Conservation (phyloP, 2,113 vertebrate species). For the Paraplagusia blochii region DNA sequence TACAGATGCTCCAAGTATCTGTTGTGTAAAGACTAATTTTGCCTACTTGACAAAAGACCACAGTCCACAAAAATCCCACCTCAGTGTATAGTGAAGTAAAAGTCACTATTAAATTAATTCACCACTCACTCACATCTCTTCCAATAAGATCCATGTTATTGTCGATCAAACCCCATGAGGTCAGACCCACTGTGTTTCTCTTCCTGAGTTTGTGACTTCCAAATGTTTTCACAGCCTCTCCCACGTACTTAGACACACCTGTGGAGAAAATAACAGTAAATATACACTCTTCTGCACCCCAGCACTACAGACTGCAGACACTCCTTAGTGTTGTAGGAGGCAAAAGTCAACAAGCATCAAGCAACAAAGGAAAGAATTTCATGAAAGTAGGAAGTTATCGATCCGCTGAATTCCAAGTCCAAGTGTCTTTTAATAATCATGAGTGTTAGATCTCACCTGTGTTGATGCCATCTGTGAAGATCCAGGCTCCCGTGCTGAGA, state of each 20-base stretch:
- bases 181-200: slow-evolving; percentile 88
- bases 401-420: too few species aligned
- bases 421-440: too few species aligned
- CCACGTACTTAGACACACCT: slow-evolving; percentile 92
- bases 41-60: too few species aligned
- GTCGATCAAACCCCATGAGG: slow-evolving; percentile 93
- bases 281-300: background rate
- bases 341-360: background rate
- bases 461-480: slow-evolving; percentile 93
- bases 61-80: too few species aligned
- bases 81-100: too few species aligned
- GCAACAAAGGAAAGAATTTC: background rate
- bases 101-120: background rate
- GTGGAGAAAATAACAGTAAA: slow-evolving; percentile 21
- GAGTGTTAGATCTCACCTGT: slow-evolving; percentile 69
- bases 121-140: slow-evolving; percentile 82
- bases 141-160: slow-evolving; percentile 90
- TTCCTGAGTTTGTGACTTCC: slow-evolving; percentile 84
- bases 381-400: too few species aligned
- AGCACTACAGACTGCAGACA: too few species aligned
- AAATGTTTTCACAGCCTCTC: slow-evolving; percentile 86
- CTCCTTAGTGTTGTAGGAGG: too few species aligned
- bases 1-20: too few species aligned
- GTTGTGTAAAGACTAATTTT: too few species aligned
- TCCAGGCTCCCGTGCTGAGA: slow-evolving; percentile 92